phyloP scores from a whole-genome alignment of 1,140 invertebrate species.

The Drosophila willistoni region DNA sequence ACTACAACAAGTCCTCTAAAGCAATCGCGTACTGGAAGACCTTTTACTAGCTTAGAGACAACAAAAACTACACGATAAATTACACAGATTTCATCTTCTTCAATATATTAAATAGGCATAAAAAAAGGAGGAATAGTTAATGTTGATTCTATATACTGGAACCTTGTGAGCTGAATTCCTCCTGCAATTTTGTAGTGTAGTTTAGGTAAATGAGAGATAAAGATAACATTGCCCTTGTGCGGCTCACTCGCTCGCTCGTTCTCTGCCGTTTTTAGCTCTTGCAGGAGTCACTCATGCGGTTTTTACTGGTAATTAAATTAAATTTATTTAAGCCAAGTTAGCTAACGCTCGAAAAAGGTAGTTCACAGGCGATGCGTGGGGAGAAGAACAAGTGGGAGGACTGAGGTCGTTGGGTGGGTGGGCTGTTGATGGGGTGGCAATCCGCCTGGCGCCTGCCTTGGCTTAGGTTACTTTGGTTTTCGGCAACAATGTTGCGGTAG shows the following conservation, averaged over 20 bases:
- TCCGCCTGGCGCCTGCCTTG: slow-evolving; percentile 37
- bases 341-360: slow-evolving; percentile 45
- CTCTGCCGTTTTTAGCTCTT: slow-evolving; percentile 52
- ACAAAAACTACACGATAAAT: too few species aligned
- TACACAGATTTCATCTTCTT: too few species aligned
- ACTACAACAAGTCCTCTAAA: too few species aligned
- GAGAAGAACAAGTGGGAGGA: background rate
- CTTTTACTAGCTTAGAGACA: too few species aligned
- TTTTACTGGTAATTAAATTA: slow-evolving; percentile 82
- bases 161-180: background rate
- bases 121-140: too few species aligned
- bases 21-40: too few species aligned
- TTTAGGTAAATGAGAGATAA: slow-evolving; percentile 45
- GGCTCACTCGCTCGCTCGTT: slow-evolving; percentile 51
- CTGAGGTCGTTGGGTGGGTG: background rate
- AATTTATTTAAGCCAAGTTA: slow-evolving; percentile 81
- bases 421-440: slow-evolving; percentile 3
- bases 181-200: slow-evolving; percentile 26
- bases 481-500: slow-evolving; percentile 76
- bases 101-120: too few species aligned
- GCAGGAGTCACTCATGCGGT: slow-evolving; percentile 76
- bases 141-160: too few species aligned
- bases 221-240: slow-evolving; percentile 58
- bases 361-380: background rate
- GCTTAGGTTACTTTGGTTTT: slow-evolving; percentile 76